Evolutionary conservation across 2,888 invertebrate species (phyloP).

Genomic region (Cerceris ruficornis): DNA sequence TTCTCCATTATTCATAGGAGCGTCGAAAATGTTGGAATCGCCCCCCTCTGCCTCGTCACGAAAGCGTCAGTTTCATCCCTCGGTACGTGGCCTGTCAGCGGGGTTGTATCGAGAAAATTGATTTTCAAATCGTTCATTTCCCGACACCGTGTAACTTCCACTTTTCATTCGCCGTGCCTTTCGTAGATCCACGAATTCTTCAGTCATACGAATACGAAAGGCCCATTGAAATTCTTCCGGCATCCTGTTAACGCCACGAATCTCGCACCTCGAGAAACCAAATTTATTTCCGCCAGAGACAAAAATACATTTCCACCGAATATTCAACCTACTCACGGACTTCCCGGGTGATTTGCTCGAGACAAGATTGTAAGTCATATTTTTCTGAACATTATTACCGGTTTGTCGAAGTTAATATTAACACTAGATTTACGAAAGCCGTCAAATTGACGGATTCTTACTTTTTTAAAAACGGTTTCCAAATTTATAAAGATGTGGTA

Average conservation of each 20-base stretch:
- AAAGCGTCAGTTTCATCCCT: conserved; percentile 60
- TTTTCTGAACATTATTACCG: too few species aligned
- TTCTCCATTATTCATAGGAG: conserved; percentile 78
- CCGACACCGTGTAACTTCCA: conserved; percentile 51
- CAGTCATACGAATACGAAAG: conserved; percentile 20
- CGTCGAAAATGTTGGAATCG: conserved; percentile 59
- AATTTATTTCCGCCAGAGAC: not conserved
- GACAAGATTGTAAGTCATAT: too few species aligned
- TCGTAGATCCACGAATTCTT: conserved; percentile 32
- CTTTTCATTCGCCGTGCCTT: conserved; percentile 29
- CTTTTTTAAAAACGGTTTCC: too few species aligned
- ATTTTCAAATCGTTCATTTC: conserved; percentile 65
- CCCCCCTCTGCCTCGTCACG: conserved; percentile 50
- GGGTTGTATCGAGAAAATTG: conserved; percentile 61
- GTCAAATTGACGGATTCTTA: too few species aligned
- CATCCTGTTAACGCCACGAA: conserved; percentile 15
- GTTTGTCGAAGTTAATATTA: too few species aligned
- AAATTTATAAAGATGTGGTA: too few species aligned
- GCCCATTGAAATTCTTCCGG: conserved; percentile 36
- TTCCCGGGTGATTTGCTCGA: too few species aligned
- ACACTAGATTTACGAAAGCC: too few species aligned
- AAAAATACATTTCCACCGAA: not conserved
- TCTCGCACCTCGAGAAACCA: not conserved
- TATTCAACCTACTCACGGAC: not conserved
- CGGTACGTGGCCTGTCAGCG: conserved; percentile 49